Evolutionary conservation across 2,797 vertebrate species (phyloP).

Genomic region (Lagothrix lagotricha): DNA sequence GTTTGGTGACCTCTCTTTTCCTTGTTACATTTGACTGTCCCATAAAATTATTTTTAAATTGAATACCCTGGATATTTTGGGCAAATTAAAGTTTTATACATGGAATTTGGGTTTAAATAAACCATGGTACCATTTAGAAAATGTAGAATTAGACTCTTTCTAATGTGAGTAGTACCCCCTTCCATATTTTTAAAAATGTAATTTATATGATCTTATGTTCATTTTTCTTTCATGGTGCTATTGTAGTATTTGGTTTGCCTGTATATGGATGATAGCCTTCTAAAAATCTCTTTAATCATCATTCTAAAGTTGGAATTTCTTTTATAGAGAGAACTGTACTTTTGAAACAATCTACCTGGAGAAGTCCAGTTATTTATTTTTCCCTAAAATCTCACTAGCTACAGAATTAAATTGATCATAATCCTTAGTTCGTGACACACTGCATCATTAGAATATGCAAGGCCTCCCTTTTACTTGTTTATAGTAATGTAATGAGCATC

Average conservation of each 20-base stretch:
- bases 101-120: background rate
- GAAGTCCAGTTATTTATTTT: background rate
- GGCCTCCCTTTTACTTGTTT: background rate
- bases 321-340: background rate
- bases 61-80: background rate
- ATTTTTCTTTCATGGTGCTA: background rate
- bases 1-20: background rate
- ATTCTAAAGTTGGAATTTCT: conserved; percentile 5
- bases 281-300: background rate
- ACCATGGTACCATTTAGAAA: background rate
- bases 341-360: background rate
- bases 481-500: background rate
- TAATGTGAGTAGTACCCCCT: background rate
- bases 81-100: background rate
- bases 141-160: background rate
- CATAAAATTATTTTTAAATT: background rate
- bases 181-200: background rate
- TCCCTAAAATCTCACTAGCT: background rate
- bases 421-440: background rate
- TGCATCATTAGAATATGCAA: background rate
- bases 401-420: background rate
- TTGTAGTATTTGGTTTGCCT: background rate
- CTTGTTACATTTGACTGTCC: background rate
- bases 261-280: background rate
- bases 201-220: background rate